Evolutionary conservation across 2,113 vertebrate species (phyloP).

Genomic region (Albula glossodonta): DNA sequence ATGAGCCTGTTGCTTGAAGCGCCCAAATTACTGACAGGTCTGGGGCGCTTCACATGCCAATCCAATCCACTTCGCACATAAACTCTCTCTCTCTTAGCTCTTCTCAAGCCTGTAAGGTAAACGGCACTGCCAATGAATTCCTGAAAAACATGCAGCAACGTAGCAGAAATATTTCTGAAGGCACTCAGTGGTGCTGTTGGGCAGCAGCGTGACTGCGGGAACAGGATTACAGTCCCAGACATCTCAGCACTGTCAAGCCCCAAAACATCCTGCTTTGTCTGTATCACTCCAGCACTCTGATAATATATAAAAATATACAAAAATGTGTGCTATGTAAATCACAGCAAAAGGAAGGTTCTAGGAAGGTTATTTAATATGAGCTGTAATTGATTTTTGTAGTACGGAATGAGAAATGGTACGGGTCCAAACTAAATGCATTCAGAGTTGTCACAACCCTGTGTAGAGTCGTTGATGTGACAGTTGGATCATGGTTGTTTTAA

Average conservation of each 20-base stretch:
- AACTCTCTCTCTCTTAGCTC: not conserved
- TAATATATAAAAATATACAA: not conserved
- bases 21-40: not conserved
- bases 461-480: not conserved
- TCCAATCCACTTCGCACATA: not conserved
- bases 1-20: no score
- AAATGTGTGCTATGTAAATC: not conserved
- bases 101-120: not conserved
- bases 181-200: not conserved
- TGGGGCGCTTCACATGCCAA: not conserved
- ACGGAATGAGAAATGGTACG: not conserved
- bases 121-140: not conserved
- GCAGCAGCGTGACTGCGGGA: not conserved
- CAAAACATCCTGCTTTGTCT: not conserved
- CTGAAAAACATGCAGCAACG: no score
- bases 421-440: not conserved
- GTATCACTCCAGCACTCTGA: not conserved
- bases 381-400: not conserved
- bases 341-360: not conserved
- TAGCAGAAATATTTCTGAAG: not conserved
- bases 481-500: no score
- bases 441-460: not conserved
- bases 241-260: not conserved
- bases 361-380: not conserved
- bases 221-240: not conserved